Conservation (phyloP, 2,797 vertebrate species). For the Holocentrus rufus region DNA sequence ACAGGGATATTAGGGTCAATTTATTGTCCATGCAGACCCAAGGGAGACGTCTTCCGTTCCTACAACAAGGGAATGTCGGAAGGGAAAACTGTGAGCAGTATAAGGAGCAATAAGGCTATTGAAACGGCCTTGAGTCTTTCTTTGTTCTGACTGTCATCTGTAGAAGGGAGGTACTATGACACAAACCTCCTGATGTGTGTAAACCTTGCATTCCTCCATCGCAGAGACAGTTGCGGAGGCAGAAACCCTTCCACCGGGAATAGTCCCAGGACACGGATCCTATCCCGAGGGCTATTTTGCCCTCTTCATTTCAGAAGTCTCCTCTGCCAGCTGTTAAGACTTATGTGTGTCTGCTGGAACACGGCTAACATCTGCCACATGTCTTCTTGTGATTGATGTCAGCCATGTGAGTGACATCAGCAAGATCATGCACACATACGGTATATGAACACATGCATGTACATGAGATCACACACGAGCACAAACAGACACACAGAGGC, state of each 20-base stretch:
- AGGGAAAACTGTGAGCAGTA: constrained; percentile 31
- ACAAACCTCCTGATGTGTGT: constrained; percentile 46
- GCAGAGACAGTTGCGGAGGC: constrained; percentile 25
- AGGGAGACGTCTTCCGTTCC: constrained; percentile 45
- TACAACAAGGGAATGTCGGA: constrained; percentile 20
- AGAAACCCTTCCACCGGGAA: constrained; percentile 24
- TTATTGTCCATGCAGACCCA: constrained; percentile 50
- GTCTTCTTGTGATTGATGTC: constrained; percentile 62
- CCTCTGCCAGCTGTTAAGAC: constrained; percentile 63
- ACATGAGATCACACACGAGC: constrained; percentile 34
- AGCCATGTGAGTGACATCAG: constrained; percentile 54
- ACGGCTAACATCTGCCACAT: constrained; percentile 65
- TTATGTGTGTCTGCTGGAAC: constrained; percentile 59
- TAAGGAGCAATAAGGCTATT: constrained; percentile 4
- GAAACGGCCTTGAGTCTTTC: constrained; percentile 43
- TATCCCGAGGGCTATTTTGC: constrained; percentile 41
- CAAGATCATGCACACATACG: constrained; percentile 49
- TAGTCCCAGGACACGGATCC: constrained; percentile 39
- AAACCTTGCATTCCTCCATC: constrained; percentile 13
- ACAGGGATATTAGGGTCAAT: constrained; percentile 40
- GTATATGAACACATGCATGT: constrained; percentile 15
- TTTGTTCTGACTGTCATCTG: constrained; percentile 48
- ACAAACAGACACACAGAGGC: constrained; percentile 18
- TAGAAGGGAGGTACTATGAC: constrained; percentile 23
- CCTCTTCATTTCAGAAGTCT: constrained; percentile 43